These are phyloP conservation scores for Odontocolon sp. DNA, from an alignment of 2,888 invertebrate species.

Conservation along the genomic window DNA sequence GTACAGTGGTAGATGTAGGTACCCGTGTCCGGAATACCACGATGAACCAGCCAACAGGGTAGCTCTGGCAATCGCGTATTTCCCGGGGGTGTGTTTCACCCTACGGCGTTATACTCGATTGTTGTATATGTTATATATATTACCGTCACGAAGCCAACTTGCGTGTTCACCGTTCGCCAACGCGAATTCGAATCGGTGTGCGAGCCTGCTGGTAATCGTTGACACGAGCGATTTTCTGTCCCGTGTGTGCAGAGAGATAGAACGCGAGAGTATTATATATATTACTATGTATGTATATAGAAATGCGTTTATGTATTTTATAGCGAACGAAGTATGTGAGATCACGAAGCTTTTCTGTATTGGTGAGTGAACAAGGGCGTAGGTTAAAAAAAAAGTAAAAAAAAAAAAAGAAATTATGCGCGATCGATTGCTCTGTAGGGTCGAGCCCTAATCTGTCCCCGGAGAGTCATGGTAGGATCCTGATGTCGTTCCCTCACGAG, in stretches of 20 bases:
- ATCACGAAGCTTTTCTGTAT: neutral
- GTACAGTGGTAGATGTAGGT: neutral
- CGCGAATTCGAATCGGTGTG: slow-evolving; percentile 7
- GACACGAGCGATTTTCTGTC: slow-evolving; percentile 35
- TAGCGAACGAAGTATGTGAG: too few species aligned
- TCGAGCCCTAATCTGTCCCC: slow-evolving; percentile 47
- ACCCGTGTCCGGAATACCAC: neutral
- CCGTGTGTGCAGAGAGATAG: slow-evolving; percentile 29
- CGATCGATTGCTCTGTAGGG: slow-evolving; percentile 52
- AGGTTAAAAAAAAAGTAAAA: slow-evolving; percentile 31
- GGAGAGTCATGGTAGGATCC: slow-evolving; percentile 23
- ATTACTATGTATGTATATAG: slow-evolving; percentile 1
- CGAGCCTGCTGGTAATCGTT: slow-evolving; percentile 22
- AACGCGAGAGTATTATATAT: slow-evolving; percentile 21
- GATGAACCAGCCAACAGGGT: neutral
- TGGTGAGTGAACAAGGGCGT: neutral
- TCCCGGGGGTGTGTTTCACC: slow-evolving; percentile 46
- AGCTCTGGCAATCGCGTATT: slow-evolving; percentile 16
- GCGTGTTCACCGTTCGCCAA: neutral
- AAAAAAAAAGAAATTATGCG: slow-evolving; percentile 54
- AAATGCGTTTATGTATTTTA: slow-evolving; percentile 11
- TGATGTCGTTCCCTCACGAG: neutral
- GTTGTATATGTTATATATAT: neutral
- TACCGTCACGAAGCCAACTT: slow-evolving; percentile 1
- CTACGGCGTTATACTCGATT: slow-evolving; percentile 14